These are phyloP conservation scores for Linnaemya vulpina DNA, from an alignment of 2,888 invertebrate species.

Conservation along the genomic window DNA sequence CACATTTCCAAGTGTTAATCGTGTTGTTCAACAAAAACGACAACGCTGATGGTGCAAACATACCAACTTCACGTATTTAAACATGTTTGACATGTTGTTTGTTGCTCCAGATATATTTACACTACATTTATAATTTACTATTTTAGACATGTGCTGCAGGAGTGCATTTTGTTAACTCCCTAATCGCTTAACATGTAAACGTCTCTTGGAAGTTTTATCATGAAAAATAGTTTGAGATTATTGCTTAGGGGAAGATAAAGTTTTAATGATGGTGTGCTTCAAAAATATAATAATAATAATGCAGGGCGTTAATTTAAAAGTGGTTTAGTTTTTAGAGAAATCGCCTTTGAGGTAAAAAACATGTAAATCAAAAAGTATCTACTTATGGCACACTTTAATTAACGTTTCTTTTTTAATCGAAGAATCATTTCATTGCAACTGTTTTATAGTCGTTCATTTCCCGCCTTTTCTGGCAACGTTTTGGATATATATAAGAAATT, in stretches of 20 bases:
- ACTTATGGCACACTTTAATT: neutral
- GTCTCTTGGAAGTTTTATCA: neutral
- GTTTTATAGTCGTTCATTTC: neutral
- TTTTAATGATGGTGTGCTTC: neutral
- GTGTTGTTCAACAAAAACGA: neutral
- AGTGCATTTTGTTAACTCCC: slow-evolving; percentile 33
- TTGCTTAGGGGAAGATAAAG: neutral
- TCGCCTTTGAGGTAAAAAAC: neutral
- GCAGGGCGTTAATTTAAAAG: neutral
- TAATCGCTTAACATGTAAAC: slow-evolving; percentile 35
- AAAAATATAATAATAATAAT: neutral
- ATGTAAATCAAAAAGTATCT: neutral
- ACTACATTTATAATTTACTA: neutral
- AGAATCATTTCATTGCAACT: neutral
- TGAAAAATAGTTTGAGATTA: slow-evolving; percentile 18
- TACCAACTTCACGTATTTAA: neutral
- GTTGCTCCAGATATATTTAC: neutral
- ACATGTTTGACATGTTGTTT: slow-evolving; percentile 18
- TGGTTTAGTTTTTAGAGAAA: neutral
- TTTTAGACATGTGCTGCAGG: slow-evolving; percentile 46
- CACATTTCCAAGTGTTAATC: no score
- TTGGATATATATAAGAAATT: neutral
- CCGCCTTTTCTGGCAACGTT: neutral
- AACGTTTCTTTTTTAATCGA: neutral
- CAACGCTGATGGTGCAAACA: neutral